Evolutionary conservation across 2,888 invertebrate genomes (phyloP).

Genomic region (Chaitophorus viminalis): DNA sequence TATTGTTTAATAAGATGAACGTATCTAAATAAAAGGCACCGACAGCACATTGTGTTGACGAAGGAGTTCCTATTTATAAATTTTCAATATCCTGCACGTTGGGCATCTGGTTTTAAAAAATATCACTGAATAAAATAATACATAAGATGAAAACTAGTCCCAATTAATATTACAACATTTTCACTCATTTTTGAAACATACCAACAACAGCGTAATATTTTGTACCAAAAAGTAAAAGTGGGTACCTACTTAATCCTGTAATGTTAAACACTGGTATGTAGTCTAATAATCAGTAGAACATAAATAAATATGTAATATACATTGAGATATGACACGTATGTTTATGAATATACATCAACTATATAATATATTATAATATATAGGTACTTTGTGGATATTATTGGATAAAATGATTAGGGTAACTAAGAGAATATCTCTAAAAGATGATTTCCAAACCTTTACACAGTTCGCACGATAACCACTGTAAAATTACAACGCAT

Average conservation of each 20-base stretch:
- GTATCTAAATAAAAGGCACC: conserved; percentile 6
- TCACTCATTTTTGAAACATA: background rate
- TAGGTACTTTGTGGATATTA: background rate
- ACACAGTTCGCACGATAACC: conserved; percentile 35
- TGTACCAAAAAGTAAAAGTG: background rate
- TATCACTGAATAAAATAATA: conserved; percentile 17
- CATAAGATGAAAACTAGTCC: background rate
- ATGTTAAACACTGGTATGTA: background rate
- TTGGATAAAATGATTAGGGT: conserved; percentile 14
- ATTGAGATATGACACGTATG: background rate
- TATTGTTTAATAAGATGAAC: conserved; percentile 8
- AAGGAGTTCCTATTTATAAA: conserved; percentile 18
- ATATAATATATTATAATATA: background rate
- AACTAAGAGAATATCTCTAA: conserved; percentile 9
- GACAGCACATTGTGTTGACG: background rate
- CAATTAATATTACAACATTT: background rate
- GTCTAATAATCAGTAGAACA: background rate
- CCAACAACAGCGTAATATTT: background rate
- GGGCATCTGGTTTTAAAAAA: conserved; percentile 12
- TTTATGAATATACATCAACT: background rate
- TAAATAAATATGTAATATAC: background rate
- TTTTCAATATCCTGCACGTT: background rate
- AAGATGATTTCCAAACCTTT: conserved; percentile 37
- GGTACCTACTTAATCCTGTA: too few relatives aligned
- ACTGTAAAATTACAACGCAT: conserved; percentile 26